These are phyloP conservation scores for Drosophila albomicans DNA, from an alignment of 1,140 invertebrate species.

Conservation along the genomic window DNA sequence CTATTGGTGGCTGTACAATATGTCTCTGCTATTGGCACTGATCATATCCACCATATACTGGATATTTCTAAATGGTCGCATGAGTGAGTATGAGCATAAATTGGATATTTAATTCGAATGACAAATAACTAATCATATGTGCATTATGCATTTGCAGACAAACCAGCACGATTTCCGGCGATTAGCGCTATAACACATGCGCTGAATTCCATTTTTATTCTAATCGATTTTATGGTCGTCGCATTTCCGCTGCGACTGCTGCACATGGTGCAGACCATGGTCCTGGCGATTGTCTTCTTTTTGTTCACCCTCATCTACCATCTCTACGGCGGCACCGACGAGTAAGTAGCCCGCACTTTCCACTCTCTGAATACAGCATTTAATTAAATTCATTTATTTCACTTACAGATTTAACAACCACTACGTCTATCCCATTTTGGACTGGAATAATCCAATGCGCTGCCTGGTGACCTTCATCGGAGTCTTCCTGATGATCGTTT, in stretches of 20 bases:
- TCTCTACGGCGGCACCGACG: constrained; percentile 89
- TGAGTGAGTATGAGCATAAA: constrained; percentile 67
- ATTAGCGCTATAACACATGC: constrained; percentile 90
- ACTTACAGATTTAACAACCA: constrained; percentile 86
- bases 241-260: constrained; percentile 89
- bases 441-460: constrained; percentile 87
- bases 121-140: constrained; percentile 9
- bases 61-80: constrained; percentile 86
- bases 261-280: constrained; percentile 89
- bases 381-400: constrained; percentile 21
- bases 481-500: constrained; percentile 85
- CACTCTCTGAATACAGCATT: not conserved
- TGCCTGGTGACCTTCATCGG: constrained; percentile 86
- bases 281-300: constrained; percentile 88
- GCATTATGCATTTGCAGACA: constrained; percentile 55
- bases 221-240: constrained; percentile 90
- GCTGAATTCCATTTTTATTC: constrained; percentile 90
- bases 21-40: constrained; percentile 86
- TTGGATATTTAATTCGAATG: constrained; percentile 7
- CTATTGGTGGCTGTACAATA: constrained; percentile 87
- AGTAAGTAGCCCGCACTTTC: constrained; percentile 81
- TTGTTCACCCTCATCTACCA: constrained; percentile 91
- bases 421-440: constrained; percentile 89
- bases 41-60: constrained; percentile 88
- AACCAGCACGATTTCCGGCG: constrained; percentile 71